phyloP scores from a whole-genome alignment of 2,113 vertebrate genomes.

The Panthera uncia region DNA sequence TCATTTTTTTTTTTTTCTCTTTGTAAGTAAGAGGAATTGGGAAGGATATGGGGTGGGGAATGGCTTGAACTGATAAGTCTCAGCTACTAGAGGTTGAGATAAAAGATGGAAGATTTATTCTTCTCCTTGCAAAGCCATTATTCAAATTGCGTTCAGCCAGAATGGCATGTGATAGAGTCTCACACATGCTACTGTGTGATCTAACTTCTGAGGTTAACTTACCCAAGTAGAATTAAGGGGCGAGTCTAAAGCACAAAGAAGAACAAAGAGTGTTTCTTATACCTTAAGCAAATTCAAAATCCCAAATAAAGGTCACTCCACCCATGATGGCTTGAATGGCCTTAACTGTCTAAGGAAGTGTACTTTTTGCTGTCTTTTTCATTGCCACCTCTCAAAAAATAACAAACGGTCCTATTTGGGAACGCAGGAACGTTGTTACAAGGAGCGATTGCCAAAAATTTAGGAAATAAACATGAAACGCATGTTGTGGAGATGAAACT shows the following conservation, averaged over 20 bases:
- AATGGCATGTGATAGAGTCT: constrained; percentile 34
- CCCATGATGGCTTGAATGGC: not conserved
- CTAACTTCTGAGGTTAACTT: constrained; percentile 50
- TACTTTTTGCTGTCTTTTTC: not conserved
- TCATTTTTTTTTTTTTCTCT: constrained; percentile 55
- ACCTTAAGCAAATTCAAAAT: not conserved
- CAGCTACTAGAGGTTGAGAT: constrained; percentile 63
- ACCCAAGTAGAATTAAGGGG: not conserved
- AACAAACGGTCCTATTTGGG: constrained; percentile 24
- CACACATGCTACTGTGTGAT: not conserved
- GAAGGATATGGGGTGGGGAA: not conserved
- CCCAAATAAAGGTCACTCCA: not conserved
- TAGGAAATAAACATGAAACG: constrained; percentile 26
- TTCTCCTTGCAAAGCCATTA: constrained; percentile 70
- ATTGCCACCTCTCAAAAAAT: not conserved
- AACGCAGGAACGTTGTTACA: not conserved
- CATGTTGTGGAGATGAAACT: not conserved
- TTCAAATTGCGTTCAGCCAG: constrained; percentile 59
- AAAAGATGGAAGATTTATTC: constrained; percentile 61
- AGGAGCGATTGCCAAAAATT: not conserved
- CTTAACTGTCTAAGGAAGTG: not conserved
- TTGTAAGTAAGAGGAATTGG: constrained; percentile 71
- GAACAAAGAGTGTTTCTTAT: not conserved
- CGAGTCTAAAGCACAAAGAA: not conserved
- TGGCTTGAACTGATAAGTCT: constrained; percentile 74